A percentile compares a stretch with the other conserved stretches of the same genome.
These are phyloP conservation scores for Sinocyclocheilus maitianheensis DNA, from an alignment of 2,113 vertebrate genomes.

Conservation along the genomic window DNA sequence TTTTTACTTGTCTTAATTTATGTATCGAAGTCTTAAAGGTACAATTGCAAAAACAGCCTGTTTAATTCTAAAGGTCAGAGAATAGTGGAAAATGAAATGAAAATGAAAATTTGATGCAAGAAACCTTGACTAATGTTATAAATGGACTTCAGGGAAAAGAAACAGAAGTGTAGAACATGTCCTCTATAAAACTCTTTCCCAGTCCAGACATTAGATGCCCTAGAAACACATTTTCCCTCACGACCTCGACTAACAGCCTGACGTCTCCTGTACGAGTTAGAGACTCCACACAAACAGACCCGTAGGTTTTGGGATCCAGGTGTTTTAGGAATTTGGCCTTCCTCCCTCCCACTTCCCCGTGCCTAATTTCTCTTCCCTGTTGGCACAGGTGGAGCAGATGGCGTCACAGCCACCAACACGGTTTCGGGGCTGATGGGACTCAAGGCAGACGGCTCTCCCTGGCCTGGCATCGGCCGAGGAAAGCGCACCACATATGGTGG, in stretches of 20 bases:
- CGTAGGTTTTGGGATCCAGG: conserved; percentile 44
- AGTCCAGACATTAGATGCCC: background rate
- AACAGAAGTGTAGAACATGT: background rate
- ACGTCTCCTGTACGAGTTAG: background rate
- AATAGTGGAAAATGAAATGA: no score
- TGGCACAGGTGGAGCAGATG: conserved; percentile 85
- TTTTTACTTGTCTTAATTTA: background rate
- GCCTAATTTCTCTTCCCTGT: conserved; percentile 49
- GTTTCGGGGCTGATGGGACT: conserved; percentile 86
- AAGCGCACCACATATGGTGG: conserved; percentile 85
- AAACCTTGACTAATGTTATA: no score
- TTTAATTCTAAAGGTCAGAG: no score
- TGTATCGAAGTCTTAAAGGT: background rate
- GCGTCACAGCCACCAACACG: conserved; percentile 85
- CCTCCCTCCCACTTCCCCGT: conserved; percentile 34
- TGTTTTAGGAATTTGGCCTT: conserved; percentile 52
- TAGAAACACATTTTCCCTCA: background rate
- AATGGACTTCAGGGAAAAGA: background rate
- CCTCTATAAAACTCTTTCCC: background rate
- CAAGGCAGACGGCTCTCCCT: conserved; percentile 80
- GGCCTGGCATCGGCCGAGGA: conserved; percentile 78
- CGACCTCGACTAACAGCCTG: background rate
- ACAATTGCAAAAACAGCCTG: no score
- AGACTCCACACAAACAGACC: conserved; percentile 22
- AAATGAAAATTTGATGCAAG: no score